Base-by-base conservation (phyloP, 2,888 invertebrate genomes). In the Hartigia nigra region DNA sequence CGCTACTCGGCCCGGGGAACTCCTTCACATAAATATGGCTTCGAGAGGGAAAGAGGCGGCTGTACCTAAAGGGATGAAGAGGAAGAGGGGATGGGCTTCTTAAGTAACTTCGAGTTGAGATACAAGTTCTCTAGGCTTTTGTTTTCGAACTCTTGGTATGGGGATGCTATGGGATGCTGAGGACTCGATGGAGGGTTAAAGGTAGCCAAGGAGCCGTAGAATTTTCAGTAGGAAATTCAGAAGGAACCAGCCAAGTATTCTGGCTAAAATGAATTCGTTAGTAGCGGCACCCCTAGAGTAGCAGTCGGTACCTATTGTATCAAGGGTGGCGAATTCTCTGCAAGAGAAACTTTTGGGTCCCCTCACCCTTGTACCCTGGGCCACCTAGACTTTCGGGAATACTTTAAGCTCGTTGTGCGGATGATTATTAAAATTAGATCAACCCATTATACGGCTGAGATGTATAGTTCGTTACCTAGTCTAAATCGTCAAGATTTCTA, bases 21-120 rank as follows among this genome's bases (percentile, higher is more conserved):
- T 55, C 55, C 55, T 23, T 14, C 79, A 83, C 87, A 86, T 87
- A 86, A 89, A 87, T 88, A 89, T 86, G 83, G 84, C 87, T 85
- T 84, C 84, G 85, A 88, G 86, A 86, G 84, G 77, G 79, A 31
- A 55, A 55, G 55, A 55, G 55, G 23, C 55, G 23, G 55, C 55
- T 55, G 55, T 55, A 55, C 55, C 55, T 55, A 55, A 23, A 55
- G 55, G 55, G 1, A 55, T 23, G 55, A 55, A 70, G 32, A 35
- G 39, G 31, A 35, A 9, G 78, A 69, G 78, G 75, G 69, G 69
- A 70, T 70, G 55, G 55, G n/a, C 23, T 37, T 31, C 79, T 87
- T 85, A 84, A 88, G 86, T 87, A 84, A 84, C 84, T 81, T 77
- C 77, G 80, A 81, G 79, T 79, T 77, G 74, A 74, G 79, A 77